Evolutionary conservation across 1,140 invertebrate genomes (phyloP).

Genomic region (Bombus superbus): DNA sequence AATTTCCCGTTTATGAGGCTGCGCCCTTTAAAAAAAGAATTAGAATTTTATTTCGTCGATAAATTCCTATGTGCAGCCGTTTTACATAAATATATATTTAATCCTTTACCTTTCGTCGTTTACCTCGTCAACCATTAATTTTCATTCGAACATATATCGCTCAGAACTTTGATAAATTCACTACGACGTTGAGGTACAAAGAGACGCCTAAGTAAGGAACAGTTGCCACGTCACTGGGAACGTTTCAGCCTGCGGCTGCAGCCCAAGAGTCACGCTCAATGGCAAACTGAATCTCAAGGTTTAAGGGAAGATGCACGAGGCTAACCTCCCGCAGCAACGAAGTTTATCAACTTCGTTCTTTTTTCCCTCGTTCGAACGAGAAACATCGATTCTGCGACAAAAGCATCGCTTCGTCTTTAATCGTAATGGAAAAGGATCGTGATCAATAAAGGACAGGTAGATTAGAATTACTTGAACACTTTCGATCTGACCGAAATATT

Average conservation of each 20-base stretch:
- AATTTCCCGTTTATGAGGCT: background rate
- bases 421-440: no score
- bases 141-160: background rate
- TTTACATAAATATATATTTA: no score
- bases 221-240: slow-evolving; percentile 13
- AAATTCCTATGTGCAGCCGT: background rate
- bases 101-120: no score
- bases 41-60: background rate
- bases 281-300: slow-evolving; percentile 44
- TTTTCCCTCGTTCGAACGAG: background rate
- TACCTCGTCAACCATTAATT: background rate
- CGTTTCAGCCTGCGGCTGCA: background rate
- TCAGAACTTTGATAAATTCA: background rate
- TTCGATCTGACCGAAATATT: no score
- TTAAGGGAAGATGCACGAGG: slow-evolving; percentile 13
- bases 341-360: slow-evolving; percentile 54
- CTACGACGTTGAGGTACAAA: no score
- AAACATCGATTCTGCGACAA: slow-evolving; percentile 10
- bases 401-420: background rate
- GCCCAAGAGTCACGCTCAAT: slow-evolving; percentile 24
- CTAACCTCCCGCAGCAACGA: slow-evolving; percentile 3
- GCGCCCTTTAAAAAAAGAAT: no score
- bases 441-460: no score
- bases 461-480: no score
- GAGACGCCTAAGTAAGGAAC: background rate